phyloP scores from a whole-genome alignment of 2,113 vertebrate genomes.

The Peromyscus leucopus region DNA sequence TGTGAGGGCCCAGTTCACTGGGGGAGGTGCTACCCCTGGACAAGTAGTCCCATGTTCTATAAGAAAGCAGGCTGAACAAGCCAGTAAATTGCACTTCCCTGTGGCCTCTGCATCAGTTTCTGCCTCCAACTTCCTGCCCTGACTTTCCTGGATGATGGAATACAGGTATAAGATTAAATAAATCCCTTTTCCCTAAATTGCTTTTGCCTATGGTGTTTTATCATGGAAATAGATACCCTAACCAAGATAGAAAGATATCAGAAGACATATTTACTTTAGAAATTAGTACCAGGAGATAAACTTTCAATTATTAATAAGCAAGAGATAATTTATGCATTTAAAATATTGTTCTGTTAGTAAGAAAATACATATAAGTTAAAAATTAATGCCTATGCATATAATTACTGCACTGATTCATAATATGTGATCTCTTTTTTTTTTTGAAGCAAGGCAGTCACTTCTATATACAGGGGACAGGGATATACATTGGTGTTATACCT shows the following conservation, averaged over 20 bases:
- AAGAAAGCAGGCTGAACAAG: background rate
- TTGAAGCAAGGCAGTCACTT: background rate
- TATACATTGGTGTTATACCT: background rate
- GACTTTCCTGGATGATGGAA: background rate
- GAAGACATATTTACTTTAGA: background rate
- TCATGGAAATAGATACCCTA: background rate
- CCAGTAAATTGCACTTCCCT: too few relatives aligned
- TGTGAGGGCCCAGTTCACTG: background rate
- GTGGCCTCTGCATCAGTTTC: background rate
- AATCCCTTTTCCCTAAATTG: background rate
- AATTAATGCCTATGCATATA: background rate
- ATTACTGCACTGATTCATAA: background rate
- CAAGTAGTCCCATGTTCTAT: background rate
- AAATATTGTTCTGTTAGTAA: background rate
- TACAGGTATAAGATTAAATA: background rate
- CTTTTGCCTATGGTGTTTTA: background rate
- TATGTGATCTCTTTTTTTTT: background rate
- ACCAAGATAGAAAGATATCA: background rate
- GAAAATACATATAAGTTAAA: constrained; percentile 19
- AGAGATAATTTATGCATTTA: background rate
- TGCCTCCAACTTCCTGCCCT: background rate
- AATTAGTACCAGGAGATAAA: background rate
- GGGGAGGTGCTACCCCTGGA: background rate
- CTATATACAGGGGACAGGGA: background rate
- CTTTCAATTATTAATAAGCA: background rate